These are phyloP conservation scores for Diplodus puntazzo DNA, from an alignment of 2,797 vertebrate species.

Conservation along the genomic window DNA sequence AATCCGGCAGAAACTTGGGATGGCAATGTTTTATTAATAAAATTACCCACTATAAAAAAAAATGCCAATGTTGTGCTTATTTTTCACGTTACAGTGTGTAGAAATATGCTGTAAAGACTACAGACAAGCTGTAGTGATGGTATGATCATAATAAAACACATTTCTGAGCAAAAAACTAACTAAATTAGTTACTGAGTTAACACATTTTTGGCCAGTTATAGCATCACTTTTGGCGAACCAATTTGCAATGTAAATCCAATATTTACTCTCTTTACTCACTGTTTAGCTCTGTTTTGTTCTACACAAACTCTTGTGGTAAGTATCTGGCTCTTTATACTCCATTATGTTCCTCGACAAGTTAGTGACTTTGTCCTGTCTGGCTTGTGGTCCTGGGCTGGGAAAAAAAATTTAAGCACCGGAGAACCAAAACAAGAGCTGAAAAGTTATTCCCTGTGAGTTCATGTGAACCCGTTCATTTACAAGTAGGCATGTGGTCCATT, in stretches of 20 bases:
- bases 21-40: neutral
- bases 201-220: neutral
- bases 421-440: conserved; percentile 8
- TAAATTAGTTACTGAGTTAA: no score
- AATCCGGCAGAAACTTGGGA: conserved; percentile 39
- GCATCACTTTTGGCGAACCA: neutral
- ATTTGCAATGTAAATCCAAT: neutral
- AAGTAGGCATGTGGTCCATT: neutral
- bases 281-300: neutral
- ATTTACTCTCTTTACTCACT: neutral
- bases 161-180: no score
- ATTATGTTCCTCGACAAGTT: neutral
- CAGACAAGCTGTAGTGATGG: neutral
- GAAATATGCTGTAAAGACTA: neutral
- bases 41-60: neutral
- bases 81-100: neutral
- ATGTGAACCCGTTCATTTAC: neutral
- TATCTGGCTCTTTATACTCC: neutral
- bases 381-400: neutral
- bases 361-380: neutral
- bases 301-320: neutral
- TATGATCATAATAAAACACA: no score
- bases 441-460: neutral
- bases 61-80: neutral
- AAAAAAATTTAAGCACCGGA: neutral